Evolutionary conservation across 2,888 invertebrate species (phyloP), one percentile per base, ranked within the genome.

Genomic region (Icerya purchasi): DNA sequence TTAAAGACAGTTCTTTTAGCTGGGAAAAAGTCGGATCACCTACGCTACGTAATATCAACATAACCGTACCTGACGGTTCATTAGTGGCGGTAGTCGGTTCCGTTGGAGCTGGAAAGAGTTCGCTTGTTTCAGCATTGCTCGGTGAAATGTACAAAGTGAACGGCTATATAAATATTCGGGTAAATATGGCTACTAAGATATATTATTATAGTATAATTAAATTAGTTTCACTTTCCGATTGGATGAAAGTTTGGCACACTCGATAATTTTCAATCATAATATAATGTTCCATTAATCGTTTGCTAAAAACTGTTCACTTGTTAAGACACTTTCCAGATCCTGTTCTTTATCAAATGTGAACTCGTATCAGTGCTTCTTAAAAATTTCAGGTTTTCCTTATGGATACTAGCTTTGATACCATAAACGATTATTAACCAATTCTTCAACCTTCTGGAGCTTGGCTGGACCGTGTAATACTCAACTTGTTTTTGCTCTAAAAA

Each of bases 41-140:
- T 1, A 76, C 78, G 1, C 73, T 91, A 59, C 79, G 78, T 68
- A 83, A 90, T 68, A 83, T 92, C 58, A 86, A 83, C 68, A 67
- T 92, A 58, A 74, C 76, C 58, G 75, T 88, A 18, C 77, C 78
- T 3, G 77, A 79, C 53, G 80, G 81, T 3, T 76, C 78, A 3
- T 72, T 92, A 51, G 82, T 85, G 14, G 91, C 91, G 0, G 79
- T 93, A 22, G 91, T 92, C 1, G 92, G 92, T 2, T 79, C 82
- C 36, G 91, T 92, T 1, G 92, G 92, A 58, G 79, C 84, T 1
- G 92, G 88, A 58, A 92, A 92, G 74, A 87, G 86, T 66, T 92
- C 92, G 53, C 76, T 96, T 50, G 74, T 94, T 50, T 83, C 88
- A 2, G 91, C 93, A 0, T 74, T 91, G 62, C 77, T 93, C 2